A percentile compares a stretch with the other conserved stretches of the same genome.
Evolutionary conservation across 2,113 vertebrate genomes (phyloP).

Genomic region (Aspidoscelis tigris): DNA sequence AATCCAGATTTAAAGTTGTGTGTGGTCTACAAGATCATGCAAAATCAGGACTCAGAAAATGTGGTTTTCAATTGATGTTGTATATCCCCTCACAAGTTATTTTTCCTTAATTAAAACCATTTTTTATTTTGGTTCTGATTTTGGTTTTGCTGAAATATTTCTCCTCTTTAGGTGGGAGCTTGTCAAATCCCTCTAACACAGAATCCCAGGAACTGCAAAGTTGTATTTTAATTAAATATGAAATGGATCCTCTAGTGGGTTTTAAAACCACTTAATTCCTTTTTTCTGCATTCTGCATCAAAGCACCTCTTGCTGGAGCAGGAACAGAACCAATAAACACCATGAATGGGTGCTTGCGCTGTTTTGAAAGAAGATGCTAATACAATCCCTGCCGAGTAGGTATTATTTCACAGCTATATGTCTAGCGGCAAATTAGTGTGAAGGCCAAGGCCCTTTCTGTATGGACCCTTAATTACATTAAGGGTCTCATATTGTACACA

Average conservation of each 20-base stretch:
- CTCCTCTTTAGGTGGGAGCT: neutral
- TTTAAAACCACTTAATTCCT: constrained; percentile 24
- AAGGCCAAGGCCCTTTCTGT: neutral
- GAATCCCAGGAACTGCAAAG: neutral
- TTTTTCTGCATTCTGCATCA: constrained; percentile 20
- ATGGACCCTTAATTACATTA: too few relatives aligned
- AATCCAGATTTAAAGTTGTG: constrained; percentile 29
- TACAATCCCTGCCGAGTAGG: constrained; percentile 1
- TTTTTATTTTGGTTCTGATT: neutral
- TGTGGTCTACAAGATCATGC: neutral
- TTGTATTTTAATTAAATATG: constrained; percentile 39
- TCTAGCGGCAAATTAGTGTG: constrained; percentile 8
- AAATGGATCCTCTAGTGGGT: constrained; percentile 32
- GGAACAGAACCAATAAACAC: constrained; percentile 24
- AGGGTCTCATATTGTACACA: too few relatives aligned
- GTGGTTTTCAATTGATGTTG: neutral
- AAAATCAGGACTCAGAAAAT: neutral
- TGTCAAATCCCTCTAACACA: neutral
- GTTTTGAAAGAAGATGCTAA: neutral
- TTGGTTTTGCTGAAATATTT: neutral
- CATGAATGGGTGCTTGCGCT: constrained; percentile 15
- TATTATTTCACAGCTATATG: constrained; percentile 3
- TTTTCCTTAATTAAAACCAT: neutral
- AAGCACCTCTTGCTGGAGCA: constrained; percentile 15
- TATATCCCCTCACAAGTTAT: neutral